Percentiles rank a stretch among this genome's conserved stretches.
Conservation (phyloP, 2,888 invertebrate species). For the Drosophila formosana region DNA sequence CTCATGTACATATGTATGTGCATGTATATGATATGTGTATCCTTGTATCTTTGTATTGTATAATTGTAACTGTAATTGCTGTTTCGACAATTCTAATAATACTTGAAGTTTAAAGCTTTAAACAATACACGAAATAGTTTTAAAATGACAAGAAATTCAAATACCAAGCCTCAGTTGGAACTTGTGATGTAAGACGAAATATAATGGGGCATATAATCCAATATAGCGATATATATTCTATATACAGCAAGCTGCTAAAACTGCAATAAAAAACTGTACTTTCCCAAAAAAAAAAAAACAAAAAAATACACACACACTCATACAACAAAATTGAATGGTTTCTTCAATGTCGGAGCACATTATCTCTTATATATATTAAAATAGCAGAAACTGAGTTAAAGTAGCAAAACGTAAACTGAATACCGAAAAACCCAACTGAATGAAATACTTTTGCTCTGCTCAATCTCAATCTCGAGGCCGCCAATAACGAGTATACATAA, state of each 20-base stretch:
- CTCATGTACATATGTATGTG: slow-evolving; percentile 18
- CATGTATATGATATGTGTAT: slow-evolving; percentile 28
- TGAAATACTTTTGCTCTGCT: slow-evolving; percentile 46
- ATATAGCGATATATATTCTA: slow-evolving; percentile 21
- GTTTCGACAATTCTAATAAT: slow-evolving; percentile 40
- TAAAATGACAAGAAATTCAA: slow-evolving; percentile 14
- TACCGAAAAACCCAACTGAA: slow-evolving; percentile 39
- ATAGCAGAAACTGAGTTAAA: slow-evolving; percentile 43
- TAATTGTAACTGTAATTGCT: slow-evolving; percentile 43
- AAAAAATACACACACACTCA: slow-evolving; percentile 7
- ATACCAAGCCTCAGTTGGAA: slow-evolving; percentile 25
- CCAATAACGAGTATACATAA: slow-evolving; percentile 38
- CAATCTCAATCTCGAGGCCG: slow-evolving; percentile 39
- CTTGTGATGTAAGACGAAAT: slow-evolving; percentile 47
- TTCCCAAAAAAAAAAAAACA: slow-evolving; percentile 25
- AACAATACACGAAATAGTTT: slow-evolving; percentile 64
- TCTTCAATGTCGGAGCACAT: slow-evolving; percentile 69
- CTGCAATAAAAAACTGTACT: slow-evolving; percentile 53
- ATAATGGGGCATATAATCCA: slow-evolving; percentile 22
- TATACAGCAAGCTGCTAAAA: slow-evolving; percentile 21
- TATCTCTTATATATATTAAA: slow-evolving; percentile 35
- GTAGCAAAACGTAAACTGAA: slow-evolving; percentile 30
- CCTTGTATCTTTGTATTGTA: slow-evolving; percentile 54
- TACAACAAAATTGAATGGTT: slow-evolving; percentile 68
- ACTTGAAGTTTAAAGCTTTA: slow-evolving; percentile 33